Conservation (phyloP, 2,888 invertebrate genomes). For the Lithodes maja region DNA sequence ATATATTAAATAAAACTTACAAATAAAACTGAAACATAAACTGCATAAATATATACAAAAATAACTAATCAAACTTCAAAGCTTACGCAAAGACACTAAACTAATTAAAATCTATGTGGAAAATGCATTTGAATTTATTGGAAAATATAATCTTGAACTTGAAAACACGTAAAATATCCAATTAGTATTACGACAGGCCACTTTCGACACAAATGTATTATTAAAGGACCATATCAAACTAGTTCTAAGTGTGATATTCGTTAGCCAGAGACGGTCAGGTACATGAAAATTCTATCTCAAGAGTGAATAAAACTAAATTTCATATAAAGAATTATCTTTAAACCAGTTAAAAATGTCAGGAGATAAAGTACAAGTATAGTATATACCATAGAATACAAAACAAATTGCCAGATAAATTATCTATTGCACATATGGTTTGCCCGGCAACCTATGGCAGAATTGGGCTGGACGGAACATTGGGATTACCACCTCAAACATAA, state of each 20-base stretch:
- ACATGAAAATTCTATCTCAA: background rate
- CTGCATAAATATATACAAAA: too few species aligned
- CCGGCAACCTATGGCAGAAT: background rate
- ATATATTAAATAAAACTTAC: background rate
- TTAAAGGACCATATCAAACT: too few species aligned
- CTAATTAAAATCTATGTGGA: too few species aligned
- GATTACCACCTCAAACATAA: slow-evolving; percentile 8
- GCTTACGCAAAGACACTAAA: too few species aligned
- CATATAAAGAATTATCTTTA: background rate
- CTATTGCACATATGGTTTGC: background rate
- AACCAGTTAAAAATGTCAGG: background rate
- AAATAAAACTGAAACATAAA: background rate
- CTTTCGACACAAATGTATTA: too few species aligned
- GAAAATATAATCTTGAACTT: too few species aligned
- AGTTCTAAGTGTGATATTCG: background rate
- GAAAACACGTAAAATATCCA: too few species aligned
- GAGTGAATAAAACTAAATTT: background rate
- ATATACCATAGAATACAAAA: background rate
- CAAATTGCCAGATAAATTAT: background rate
- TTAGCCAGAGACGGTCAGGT: background rate
- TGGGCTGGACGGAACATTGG: background rate
- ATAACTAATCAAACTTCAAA: too few species aligned
- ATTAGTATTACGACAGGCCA: too few species aligned
- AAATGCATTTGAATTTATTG: too few species aligned
- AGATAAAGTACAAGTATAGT: background rate